A percentile compares a stretch with the other conserved stretches of the same genome.
phyloP scores from a whole-genome alignment of 2,797 vertebrate species.

The Setipinna tenuifilis region DNA sequence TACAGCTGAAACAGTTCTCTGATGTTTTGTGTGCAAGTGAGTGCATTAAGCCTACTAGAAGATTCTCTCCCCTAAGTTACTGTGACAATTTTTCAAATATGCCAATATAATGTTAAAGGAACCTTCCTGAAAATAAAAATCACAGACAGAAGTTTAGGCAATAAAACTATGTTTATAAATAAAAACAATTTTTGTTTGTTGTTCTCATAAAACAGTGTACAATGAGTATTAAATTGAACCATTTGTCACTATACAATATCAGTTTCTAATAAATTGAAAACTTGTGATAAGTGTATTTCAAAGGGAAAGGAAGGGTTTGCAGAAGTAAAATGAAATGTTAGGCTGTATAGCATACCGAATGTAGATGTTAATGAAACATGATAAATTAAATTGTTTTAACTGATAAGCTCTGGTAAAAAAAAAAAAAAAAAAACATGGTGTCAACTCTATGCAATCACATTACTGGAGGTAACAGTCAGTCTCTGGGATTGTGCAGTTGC shows the following conservation, averaged over 20 bases:
- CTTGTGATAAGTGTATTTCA: constrained; percentile 52
- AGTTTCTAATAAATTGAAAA: constrained; percentile 56
- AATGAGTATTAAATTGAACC: constrained; percentile 56
- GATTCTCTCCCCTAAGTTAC: too few species aligned
- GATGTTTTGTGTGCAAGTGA: not conserved
- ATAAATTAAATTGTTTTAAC: constrained; percentile 21
- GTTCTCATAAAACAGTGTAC: constrained; percentile 61
- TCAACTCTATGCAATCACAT: constrained; percentile 23
- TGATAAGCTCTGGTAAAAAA: constrained; percentile 41
- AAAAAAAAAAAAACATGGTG: constrained; percentile 43
- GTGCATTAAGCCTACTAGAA: not conserved
- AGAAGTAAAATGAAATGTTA: constrained; percentile 49
- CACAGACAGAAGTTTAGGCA: constrained; percentile 48
- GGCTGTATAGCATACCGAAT: constrained; percentile 48
- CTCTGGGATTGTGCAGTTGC: not conserved
- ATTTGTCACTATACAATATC: constrained; percentile 58
- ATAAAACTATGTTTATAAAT: constrained; percentile 73
- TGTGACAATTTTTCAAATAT: too few species aligned
- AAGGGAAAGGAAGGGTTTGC: constrained; percentile 42
- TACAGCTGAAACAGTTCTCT: not conserved
- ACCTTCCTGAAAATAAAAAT: not conserved
- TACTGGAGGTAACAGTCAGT: constrained; percentile 11
- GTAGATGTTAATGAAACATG: constrained; percentile 52
- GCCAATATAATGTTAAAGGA: not conserved
- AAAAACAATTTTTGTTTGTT: constrained; percentile 60